A percentile compares a stretch with the other conserved stretches of the same genome.
phyloP scores from a whole-genome alignment of 2,888 invertebrate genomes.

The Smittia sp. region DNA sequence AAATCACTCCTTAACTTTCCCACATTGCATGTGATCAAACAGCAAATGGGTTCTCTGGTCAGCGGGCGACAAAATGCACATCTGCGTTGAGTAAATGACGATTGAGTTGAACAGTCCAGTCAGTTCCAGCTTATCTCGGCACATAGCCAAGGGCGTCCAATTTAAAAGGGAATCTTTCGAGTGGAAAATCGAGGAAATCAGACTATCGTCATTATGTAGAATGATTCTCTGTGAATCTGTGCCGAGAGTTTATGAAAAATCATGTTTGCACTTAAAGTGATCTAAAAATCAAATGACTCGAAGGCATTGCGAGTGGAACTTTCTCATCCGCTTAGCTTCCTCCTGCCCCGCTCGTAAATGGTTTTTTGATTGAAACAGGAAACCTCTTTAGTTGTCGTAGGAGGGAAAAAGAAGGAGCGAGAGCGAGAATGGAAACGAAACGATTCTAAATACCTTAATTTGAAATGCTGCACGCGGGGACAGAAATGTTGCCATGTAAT shows the following conservation, averaged over 20 bases:
- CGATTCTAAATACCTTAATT: constrained; percentile 31
- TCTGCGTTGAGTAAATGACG: no score
- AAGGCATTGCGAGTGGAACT: background rate
- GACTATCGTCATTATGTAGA: background rate
- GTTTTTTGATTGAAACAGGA: constrained; percentile 31
- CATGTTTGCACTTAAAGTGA: constrained; percentile 38
- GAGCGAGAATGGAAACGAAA: background rate
- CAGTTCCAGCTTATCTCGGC: no score
- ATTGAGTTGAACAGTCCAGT: no score
- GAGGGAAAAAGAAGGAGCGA: no score
- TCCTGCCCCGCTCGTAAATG: background rate
- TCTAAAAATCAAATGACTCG: constrained; percentile 5
- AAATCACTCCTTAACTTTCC: background rate
- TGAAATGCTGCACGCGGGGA: constrained; percentile 7
- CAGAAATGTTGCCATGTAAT: background rate
- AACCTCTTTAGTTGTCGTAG: background rate
- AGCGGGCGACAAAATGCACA: background rate
- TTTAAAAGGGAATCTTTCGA: background rate
- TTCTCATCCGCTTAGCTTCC: background rate
- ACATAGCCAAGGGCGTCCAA: no score
- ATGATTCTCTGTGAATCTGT: no score
- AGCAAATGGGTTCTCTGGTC: background rate
- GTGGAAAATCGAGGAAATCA: background rate
- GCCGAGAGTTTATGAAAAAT: constrained; percentile 6
- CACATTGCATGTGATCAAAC: background rate